Conservation (phyloP, 2,797 vertebrate genomes). For the Oryzias dopingdopingensis region DNA sequence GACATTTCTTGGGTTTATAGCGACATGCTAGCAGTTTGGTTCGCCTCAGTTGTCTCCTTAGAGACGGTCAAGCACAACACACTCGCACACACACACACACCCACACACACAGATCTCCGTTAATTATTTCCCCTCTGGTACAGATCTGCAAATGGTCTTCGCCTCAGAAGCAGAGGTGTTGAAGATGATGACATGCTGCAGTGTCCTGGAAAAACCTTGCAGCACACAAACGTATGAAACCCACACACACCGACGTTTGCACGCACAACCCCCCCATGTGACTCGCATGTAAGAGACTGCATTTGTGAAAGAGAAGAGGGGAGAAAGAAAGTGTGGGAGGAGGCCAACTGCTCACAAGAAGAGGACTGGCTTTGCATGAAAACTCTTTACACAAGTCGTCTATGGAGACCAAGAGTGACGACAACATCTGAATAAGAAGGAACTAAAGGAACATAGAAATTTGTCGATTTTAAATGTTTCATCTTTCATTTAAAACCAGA, state of each 20-base stretch:
- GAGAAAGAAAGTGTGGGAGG: constrained; percentile 1
- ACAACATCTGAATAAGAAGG: too few relatives aligned
- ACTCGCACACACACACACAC: constrained; percentile 18
- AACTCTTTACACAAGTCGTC: constrained; percentile 9
- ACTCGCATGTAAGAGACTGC: background rate
- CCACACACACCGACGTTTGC: constrained; percentile 3
- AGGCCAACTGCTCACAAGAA: constrained; percentile 36
- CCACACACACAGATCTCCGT: constrained; percentile 11
- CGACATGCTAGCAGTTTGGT: constrained; percentile 44
- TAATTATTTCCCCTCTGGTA: constrained; percentile 54
- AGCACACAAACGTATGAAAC: background rate
- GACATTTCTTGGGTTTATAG: constrained; percentile 42
- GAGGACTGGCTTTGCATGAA: constrained; percentile 45
- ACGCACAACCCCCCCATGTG: background rate
- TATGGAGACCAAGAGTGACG: too few relatives aligned
- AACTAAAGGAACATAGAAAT: too few relatives aligned
- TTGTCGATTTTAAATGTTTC: too few relatives aligned
- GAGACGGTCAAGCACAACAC: constrained; percentile 44
- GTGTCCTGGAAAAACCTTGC: constrained; percentile 26
- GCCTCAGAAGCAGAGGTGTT: constrained; percentile 23
- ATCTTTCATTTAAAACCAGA: too few relatives aligned
- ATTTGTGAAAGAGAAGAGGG: constrained; percentile 20
- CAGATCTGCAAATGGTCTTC: constrained; percentile 48
- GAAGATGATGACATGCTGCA: constrained; percentile 1
- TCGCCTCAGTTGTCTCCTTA: constrained; percentile 58